Conservation (phyloP, 2,113 vertebrate genomes). For the Lagenorhynchus albirostris region DNA sequence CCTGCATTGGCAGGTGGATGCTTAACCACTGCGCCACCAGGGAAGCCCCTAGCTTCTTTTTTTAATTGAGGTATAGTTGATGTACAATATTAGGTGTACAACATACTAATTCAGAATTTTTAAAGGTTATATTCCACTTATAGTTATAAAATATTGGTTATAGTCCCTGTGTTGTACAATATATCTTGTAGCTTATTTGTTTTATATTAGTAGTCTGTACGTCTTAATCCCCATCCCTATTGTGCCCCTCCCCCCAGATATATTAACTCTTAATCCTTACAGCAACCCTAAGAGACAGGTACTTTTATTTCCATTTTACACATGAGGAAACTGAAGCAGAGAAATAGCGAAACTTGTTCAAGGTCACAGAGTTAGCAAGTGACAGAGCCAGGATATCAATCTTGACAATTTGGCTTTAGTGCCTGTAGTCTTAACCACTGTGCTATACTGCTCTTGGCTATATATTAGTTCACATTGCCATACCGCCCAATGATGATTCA, state of each 20-base stretch:
- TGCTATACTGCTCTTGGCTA: neutral
- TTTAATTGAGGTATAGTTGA: neutral
- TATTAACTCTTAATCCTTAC: neutral
- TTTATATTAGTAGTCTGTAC: neutral
- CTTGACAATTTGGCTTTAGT: neutral
- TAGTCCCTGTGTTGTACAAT: neutral
- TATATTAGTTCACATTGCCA: neutral
- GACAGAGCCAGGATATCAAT: neutral
- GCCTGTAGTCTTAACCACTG: neutral
- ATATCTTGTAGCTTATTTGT: neutral
- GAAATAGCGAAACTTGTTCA: neutral
- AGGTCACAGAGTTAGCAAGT: neutral
- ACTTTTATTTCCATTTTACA: conserved; percentile 12
- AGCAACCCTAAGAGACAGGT: neutral
- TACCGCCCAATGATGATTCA: neutral
- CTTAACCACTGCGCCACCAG: too few relatives aligned
- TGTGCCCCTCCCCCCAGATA: neutral
- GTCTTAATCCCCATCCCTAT: neutral
- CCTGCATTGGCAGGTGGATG: too few relatives aligned
- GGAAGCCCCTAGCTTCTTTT: neutral
- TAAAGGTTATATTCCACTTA: neutral
- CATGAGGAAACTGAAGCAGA: neutral
- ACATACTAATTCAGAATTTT: neutral
- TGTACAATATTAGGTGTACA: neutral
- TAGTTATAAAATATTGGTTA: neutral